A percentile compares a stretch with the other conserved stretches of the same genome.
These are phyloP conservation scores for Ridgeia piscesae DNA, from an alignment of 1,140 invertebrate genomes.

Conservation along the genomic window DNA sequence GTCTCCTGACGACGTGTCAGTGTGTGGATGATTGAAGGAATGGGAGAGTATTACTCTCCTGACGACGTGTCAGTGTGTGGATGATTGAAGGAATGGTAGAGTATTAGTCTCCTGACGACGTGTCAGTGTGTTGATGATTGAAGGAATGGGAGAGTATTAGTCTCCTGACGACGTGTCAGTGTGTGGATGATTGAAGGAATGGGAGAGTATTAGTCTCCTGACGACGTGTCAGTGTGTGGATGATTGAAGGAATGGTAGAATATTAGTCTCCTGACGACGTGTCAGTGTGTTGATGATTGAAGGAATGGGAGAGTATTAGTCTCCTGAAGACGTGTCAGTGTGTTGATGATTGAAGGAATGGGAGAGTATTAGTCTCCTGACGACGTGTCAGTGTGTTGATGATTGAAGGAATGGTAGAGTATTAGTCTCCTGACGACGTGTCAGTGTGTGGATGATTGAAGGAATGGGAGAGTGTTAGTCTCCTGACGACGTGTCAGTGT, in stretches of 20 bases:
- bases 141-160: no score
- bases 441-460: neutral
- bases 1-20: neutral
- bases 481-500: neutral
- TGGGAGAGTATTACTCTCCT: neutral
- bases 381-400: neutral
- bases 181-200: neutral
- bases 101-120: neutral
- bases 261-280: neutral
- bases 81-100: neutral
- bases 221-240: neutral
- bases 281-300: neutral
- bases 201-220: neutral
- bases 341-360: neutral
- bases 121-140: neutral
- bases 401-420: neutral
- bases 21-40: neutral
- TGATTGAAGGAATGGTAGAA: neutral
- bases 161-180: neutral
- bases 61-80: neutral
- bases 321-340: neutral
- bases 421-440: neutral
- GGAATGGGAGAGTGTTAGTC: neutral
- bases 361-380: neutral
- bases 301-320: neutral